Evolutionary conservation across 2,797 vertebrate genomes (phyloP).

Genomic region (Pachyuromys duprasi): DNA sequence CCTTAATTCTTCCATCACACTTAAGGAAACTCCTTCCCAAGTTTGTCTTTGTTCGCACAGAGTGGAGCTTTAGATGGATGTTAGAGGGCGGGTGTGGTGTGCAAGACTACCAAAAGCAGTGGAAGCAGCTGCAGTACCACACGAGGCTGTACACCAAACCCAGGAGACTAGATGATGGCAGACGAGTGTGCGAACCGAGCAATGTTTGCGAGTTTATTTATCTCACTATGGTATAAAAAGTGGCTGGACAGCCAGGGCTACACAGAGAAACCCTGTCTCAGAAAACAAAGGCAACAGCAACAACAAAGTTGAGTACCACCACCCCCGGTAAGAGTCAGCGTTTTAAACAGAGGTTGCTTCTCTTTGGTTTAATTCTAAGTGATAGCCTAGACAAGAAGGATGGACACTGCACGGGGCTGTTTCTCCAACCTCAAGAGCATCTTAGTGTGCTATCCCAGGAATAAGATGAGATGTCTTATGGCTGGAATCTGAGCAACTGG

Average conservation of each 20-base stretch:
- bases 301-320: neutral
- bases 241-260: neutral
- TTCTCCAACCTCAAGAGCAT: constrained; percentile 6
- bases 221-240: neutral
- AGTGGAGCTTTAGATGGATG: neutral
- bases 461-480: neutral
- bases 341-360: neutral
- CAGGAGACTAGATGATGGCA: neutral
- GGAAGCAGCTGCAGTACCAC: neutral
- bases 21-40: neutral
- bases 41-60: neutral
- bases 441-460: neutral
- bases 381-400: constrained; percentile 10
- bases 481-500: neutral
- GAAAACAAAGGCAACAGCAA: neutral
- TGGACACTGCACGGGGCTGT: neutral
- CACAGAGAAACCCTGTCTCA: neutral
- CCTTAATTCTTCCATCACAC: constrained; percentile 1
- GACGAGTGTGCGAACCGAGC: neutral
- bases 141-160: neutral
- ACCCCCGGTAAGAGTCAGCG: neutral
- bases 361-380: constrained; percentile 21
- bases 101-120: neutral
- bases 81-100: neutral
- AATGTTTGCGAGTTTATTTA: neutral